These are phyloP conservation scores for Athene noctua DNA, from an alignment of 2,113 vertebrate genomes.

Conservation along the genomic window DNA sequence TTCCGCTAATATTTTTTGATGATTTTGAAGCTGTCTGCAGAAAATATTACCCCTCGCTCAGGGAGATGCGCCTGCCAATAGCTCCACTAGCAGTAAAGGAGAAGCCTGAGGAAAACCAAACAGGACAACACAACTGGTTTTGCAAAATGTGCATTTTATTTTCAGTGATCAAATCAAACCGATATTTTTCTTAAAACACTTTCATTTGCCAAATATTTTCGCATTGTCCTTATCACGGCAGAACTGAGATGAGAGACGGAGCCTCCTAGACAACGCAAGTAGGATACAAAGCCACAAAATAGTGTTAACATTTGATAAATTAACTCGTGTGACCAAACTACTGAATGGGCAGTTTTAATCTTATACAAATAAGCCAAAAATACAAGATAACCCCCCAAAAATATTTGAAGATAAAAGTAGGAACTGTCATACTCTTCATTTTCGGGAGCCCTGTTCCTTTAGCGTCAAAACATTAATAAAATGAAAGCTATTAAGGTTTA, in stretches of 20 bases:
- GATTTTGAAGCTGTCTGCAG: not conserved
- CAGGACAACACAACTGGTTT: accelerated
- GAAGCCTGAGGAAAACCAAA: not conserved
- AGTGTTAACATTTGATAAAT: not conserved
- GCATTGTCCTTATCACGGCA: too few relatives aligned
- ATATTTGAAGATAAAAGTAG: not conserved
- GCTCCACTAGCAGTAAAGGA: not conserved
- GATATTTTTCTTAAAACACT: not conserved
- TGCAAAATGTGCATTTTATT: not conserved
- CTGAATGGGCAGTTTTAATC: not conserved
- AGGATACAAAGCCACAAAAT: not conserved
- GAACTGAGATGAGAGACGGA: too few relatives aligned
- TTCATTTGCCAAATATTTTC: not conserved
- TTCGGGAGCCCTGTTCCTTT: not conserved
- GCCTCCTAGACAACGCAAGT: not conserved
- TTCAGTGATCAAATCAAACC: too few relatives aligned
- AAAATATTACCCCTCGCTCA: not conserved
- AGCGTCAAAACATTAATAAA: not conserved
- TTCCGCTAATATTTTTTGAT: not conserved
- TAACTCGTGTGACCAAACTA: not conserved
- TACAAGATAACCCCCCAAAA: not conserved
- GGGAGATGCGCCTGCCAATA: not conserved
- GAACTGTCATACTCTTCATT: not conserved
- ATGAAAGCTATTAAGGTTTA: not conserved
- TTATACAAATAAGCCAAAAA: not conserved